Conservation (phyloP, 2,113 vertebrate genomes). For the Platycercus adscitus region DNA sequence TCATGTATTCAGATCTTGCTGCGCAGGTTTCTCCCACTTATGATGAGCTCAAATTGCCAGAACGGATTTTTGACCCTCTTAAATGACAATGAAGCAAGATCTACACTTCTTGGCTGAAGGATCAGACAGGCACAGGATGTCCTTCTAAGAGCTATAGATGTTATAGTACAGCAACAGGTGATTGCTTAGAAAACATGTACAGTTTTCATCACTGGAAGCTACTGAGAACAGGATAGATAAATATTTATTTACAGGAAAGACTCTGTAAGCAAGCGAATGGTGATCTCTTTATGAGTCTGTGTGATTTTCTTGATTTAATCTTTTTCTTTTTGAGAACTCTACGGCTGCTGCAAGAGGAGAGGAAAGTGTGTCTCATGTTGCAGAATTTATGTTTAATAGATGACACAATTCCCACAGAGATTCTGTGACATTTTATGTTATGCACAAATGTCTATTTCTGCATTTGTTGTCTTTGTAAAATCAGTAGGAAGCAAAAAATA, state of each 20-base stretch:
- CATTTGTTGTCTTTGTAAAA: not conserved
- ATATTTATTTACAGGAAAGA: not conserved
- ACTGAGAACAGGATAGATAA: not conserved
- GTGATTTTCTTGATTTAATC: not conserved
- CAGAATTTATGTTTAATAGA: not conserved
- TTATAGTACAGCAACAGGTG: not conserved
- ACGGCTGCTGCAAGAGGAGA: not conserved
- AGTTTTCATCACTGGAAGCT: not conserved
- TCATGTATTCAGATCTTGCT: not conserved
- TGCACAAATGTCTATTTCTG: not conserved
- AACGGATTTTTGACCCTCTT: not conserved
- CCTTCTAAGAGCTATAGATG: not conserved
- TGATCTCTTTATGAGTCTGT: not conserved
- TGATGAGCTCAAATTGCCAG: not conserved
- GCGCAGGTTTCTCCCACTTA: not conserved
- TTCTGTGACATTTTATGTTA: not conserved
- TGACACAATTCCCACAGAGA: not conserved
- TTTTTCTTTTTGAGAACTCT: not conserved
- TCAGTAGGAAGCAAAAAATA: not conserved
- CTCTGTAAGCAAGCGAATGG: not conserved
- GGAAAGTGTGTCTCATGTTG: not conserved
- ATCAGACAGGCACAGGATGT: not conserved
- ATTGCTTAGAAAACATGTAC: not conserved
- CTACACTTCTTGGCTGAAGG: not conserved
- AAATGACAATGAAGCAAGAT: not conserved